Percentiles rank a stretch among this genome's conserved stretches.
Conservation (phyloP, 2,888 invertebrate genomes). For the Candidula unifasciata region DNA sequence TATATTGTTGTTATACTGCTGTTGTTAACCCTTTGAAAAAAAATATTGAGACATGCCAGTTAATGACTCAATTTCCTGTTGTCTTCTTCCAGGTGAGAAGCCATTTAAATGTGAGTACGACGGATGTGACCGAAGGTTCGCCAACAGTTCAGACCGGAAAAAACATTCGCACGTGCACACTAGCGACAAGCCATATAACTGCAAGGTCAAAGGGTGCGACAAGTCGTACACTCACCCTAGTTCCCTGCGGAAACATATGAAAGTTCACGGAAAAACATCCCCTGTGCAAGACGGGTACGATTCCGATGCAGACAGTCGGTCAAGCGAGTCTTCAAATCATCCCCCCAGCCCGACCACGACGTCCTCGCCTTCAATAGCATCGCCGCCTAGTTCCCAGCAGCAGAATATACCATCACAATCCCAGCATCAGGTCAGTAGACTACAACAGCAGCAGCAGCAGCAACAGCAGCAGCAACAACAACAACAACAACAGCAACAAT, state of each 20-base stretch:
- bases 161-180: constrained; percentile 99
- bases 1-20: too few species aligned
- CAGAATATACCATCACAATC: neutral
- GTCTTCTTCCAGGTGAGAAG: constrained; percentile 90
- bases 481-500: constrained; percentile 15
- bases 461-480: constrained; percentile 34
- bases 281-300: constrained; percentile 71
- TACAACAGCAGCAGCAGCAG: constrained; percentile 16
- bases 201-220: constrained; percentile 97
- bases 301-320: constrained; percentile 64
- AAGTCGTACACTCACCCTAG: constrained; percentile 99
- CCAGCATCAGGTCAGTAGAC: neutral
- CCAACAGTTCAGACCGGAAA: constrained; percentile 98
- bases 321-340: constrained; percentile 60
- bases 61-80: neutral
- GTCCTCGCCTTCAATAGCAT: constrained; percentile 28
- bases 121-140: constrained; percentile 97
- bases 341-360: constrained; percentile 61
- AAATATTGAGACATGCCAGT: neutral
- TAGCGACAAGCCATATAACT: constrained; percentile 98
- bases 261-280: constrained; percentile 76
- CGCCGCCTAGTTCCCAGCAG: constrained; percentile 23
- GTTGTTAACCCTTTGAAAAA: too few species aligned
- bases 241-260: constrained; percentile 97
- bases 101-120: constrained; percentile 99